Evolutionary conservation across 2,113 vertebrate species (phyloP).

Genomic region (Oreochromis spilurus): DNA sequence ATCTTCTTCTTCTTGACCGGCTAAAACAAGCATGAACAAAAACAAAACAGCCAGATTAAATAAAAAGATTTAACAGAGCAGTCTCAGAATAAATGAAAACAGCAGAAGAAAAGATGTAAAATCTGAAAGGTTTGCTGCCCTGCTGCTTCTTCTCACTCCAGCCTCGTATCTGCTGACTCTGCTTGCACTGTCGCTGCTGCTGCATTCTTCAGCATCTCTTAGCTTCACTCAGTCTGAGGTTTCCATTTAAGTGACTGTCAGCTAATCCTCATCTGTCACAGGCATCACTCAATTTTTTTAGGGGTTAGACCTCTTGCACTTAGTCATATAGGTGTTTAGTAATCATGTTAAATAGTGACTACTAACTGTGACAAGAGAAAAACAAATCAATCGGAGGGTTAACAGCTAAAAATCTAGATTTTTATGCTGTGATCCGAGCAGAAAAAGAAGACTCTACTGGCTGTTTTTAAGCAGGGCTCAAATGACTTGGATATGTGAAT

Average conservation of each 20-base stretch:
- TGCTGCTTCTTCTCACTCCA: neutral
- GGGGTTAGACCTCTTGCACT: neutral
- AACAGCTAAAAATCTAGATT: fast-evolving
- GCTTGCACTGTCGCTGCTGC: neutral
- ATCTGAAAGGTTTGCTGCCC: neutral
- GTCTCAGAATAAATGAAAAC: neutral
- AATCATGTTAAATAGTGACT: neutral
- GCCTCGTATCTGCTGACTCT: neutral
- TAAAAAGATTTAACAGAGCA: neutral
- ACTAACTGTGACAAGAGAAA: neutral
- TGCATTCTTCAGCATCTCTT: neutral
- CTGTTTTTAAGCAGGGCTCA: neutral
- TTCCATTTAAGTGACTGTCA: neutral
- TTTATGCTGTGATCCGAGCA: neutral
- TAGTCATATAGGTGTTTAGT: neutral
- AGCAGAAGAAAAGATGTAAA: neutral
- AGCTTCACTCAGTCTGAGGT: neutral
- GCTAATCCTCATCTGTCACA: neutral
- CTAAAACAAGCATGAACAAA: constrained; percentile 56
- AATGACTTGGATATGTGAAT: neutral
- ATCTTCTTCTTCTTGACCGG: constrained; percentile 99
- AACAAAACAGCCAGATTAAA: neutral
- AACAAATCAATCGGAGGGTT: neutral
- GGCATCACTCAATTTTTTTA: neutral
- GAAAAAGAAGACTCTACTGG: neutral